Base-by-base conservation (phyloP, 2,797 vertebrate genomes). In the Loriculus beryllinus region DNA sequence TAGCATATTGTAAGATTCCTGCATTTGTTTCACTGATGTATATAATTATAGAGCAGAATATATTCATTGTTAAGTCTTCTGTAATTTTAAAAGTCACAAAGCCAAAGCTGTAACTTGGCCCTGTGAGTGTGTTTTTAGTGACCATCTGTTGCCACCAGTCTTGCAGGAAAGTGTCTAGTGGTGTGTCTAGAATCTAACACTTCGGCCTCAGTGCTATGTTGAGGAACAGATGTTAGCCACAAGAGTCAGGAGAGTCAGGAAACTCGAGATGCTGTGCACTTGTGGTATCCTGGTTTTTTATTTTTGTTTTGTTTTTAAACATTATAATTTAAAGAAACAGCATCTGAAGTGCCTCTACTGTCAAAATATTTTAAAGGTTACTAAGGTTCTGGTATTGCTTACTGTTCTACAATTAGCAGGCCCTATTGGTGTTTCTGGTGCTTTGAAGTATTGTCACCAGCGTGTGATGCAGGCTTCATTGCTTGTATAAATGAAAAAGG, bases 1-100 rank as follows among this genome's bases (percentile, higher is more conserved):
- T 48, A 2, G 22, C 10, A 2, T 19, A 14, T 12, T 0, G 0
- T 40, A 37, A 82, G 19, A 23, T 7, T 65, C 7, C 56, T 37
- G 14, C 8, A 0, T 10, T 75, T 48, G 17, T 10, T 49, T 83
- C 8, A 3, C 13, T 80, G 17, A 39, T 71, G 22, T 57, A 7
- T 0, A 3, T 52, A 3, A 5, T 39, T 82, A 15, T 20, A 63
- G 10, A 86, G 33, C 17, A 47, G 35, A 69, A 57, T 35, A 7
- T 52, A n/a, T 40, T 71, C 0, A 5, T 64, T 57, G 3, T 65
- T 89, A 12, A 35, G 20, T 51, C 7, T 83, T 19, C 12, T 84
- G 1, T n/a, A 42, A 3, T 37, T 84, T 82, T 74, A 62, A 17
- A 78, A 91, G 22, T 57, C 29, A 6, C 0, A 4, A 52, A 82